Evolutionary conservation across 2,888 invertebrate genomes (phyloP).

Genomic region (Mythimna lalbum): DNA sequence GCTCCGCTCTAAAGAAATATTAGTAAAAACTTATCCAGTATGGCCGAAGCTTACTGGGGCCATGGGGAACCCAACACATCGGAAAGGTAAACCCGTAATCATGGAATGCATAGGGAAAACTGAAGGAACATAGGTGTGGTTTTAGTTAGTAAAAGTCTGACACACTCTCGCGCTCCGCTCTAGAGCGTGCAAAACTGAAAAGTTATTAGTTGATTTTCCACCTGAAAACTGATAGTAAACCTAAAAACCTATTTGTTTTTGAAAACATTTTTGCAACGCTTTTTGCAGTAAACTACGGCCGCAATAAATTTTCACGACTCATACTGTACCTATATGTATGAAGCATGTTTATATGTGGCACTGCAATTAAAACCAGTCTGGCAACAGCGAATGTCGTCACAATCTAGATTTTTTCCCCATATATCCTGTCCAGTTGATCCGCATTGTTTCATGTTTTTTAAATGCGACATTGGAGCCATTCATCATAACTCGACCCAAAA

Average conservation of each 20-base stretch:
- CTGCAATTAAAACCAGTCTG: constrained; percentile 24
- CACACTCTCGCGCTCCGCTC: no score
- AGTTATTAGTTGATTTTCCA: no score
- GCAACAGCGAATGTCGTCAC: constrained; percentile 1
- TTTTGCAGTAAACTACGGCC: background rate
- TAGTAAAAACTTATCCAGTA: background rate
- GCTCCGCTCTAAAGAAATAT: background rate
- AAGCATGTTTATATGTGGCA: background rate
- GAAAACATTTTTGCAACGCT: no score
- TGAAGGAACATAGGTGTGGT: no score
- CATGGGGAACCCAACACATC: no score
- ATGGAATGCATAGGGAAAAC: no score
- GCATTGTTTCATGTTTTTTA: constrained; percentile 51
- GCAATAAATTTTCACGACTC: background rate
- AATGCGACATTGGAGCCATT: constrained; percentile 19
- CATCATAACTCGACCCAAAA: constrained; percentile 42
- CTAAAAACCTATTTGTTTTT: no score
- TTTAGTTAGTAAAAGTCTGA: no score
- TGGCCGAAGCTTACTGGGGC: no score
- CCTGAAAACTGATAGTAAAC: no score
- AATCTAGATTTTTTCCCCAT: constrained; percentile 22
- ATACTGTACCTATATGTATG: background rate
- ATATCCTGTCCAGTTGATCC: constrained; percentile 33
- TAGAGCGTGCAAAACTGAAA: no score
- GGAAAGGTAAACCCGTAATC: no score